Evolutionary conservation across 2,888 invertebrate species (phyloP).

Genomic region (Troides helena): DNA sequence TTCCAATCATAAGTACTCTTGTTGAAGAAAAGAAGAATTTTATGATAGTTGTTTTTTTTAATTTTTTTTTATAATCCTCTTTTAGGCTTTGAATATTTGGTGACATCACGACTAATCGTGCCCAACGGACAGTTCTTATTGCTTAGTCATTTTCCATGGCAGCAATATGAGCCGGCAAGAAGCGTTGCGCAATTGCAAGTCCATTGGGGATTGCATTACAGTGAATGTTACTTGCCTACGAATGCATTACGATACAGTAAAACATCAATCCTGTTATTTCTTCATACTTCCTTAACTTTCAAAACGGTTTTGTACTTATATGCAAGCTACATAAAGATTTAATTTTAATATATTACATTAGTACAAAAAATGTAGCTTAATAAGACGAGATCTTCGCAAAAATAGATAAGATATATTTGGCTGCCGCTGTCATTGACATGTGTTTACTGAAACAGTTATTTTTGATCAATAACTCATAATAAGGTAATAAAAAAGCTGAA

Average conservation of each 20-base stretch:
- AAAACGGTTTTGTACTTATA: background rate
- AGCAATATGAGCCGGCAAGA: slow-evolving; percentile 25
- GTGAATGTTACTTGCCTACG: slow-evolving; percentile 27
- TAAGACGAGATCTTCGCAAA: too few relatives aligned
- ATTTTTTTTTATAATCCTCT: slow-evolving; percentile 12
- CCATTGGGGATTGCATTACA: slow-evolving; percentile 26
- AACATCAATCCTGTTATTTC: slow-evolving; percentile 6
- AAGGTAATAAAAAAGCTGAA: too few relatives aligned
- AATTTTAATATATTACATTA: background rate
- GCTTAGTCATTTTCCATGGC: slow-evolving; percentile 29
- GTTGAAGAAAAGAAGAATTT: too few relatives aligned
- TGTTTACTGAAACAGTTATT: too few relatives aligned
- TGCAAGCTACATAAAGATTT: background rate
- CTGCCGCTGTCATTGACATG: too few relatives aligned
- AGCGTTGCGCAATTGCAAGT: slow-evolving; percentile 26
- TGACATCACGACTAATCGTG: slow-evolving; percentile 19
- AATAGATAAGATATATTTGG: too few relatives aligned
- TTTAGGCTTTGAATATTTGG: slow-evolving; percentile 18
- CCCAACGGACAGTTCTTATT: slow-evolving; percentile 16
- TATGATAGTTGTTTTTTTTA: too few relatives aligned
- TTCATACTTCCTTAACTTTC: background rate
- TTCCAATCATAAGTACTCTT: too few relatives aligned
- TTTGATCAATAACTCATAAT: too few relatives aligned
- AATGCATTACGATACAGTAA: slow-evolving; percentile 8
- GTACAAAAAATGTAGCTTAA: too few relatives aligned